Base-by-base conservation (phyloP, 2,797 vertebrate genomes). In the Oryzias sinensis region DNA sequence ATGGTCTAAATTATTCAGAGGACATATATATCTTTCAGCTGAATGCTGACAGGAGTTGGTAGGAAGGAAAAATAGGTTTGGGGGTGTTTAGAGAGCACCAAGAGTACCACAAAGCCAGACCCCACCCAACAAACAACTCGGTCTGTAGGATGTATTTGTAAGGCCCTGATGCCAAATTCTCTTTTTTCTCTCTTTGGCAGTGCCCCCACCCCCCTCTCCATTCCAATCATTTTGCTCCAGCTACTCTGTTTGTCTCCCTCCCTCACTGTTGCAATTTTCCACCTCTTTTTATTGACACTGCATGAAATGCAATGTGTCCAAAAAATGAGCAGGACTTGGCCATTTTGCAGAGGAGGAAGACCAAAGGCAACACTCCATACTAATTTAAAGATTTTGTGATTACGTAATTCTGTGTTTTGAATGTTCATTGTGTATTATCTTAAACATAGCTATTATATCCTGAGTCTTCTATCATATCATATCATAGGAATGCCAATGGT, bases 1-100 rank as follows among this genome's bases (percentile, higher is more conserved):
- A 81, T 74, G 58, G 74, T 68, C 68, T 93, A 76, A 92, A 93
- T 92, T 85, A 93, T 92, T 93, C 83, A 93, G 75, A 49, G 63
- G 77, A 91, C 86, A 90, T 87, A 88, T 91, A 89, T 88, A 89
- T 89, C 79, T 80, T 74, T 81, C 67, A 79, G 79, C 78, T 72
- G 76, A 65, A 78, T 77, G 80, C 81, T 76, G 84, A 88, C 76
- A 81, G 67, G 62, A 74, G 77, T 76, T 66, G 77, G 72, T 76
- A 75, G 76, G 68, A 62, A 77, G 74, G 77, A 76, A 70, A 66
- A 56, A 68, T 55, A 75, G 80, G 72, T 74, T 54, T 46, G 69
- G 74, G 63, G 65, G 70, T 65, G 50, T 55, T 44, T 37, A 59
- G 57, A 67, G 76, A 66, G 58, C 58, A 78, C 62, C 40, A 49